Conservation (phyloP, 2,888 invertebrate genomes). For the Electrophaes corylata region DNA sequence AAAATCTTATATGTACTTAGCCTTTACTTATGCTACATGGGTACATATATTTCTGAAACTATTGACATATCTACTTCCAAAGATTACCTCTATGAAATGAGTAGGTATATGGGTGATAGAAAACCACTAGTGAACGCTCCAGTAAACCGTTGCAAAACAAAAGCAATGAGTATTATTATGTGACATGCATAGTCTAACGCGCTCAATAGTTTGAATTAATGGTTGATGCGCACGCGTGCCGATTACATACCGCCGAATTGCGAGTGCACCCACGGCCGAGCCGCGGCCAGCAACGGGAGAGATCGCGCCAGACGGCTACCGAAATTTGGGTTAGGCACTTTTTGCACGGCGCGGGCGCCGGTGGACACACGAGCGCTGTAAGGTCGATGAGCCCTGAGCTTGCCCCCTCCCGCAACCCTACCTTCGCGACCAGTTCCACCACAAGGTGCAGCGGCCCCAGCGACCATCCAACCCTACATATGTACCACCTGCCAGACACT, state of each 20-base stretch:
- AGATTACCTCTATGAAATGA: too few species aligned
- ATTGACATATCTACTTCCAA: too few species aligned
- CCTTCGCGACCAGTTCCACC: slow-evolving; percentile 72
- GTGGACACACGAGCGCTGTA: slow-evolving; percentile 57
- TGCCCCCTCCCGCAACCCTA: slow-evolving; percentile 51
- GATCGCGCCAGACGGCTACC: slow-evolving; percentile 76
- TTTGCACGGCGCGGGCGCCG: slow-evolving; percentile 70
- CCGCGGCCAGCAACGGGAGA: slow-evolving; percentile 57
- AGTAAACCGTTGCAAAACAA: background rate
- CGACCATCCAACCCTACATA: slow-evolving; percentile 77
- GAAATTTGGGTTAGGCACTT: slow-evolving; percentile 80
- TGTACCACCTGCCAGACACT: slow-evolving; percentile 81
- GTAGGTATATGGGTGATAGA: background rate
- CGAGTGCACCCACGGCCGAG: slow-evolving; percentile 44
- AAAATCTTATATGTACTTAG: too few species aligned
- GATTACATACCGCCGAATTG: slow-evolving; percentile 60
- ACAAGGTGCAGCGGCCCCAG: slow-evolving; percentile 78
- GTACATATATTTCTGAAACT: too few species aligned
- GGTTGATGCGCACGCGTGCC: slow-evolving; percentile 60
- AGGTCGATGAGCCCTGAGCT: slow-evolving; percentile 74
- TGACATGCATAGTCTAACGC: slow-evolving; percentile 34
- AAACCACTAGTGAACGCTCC: background rate
- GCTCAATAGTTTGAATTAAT: slow-evolving; percentile 46
- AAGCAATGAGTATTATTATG: slow-evolving; percentile 22
- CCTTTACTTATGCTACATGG: too few species aligned